Conservation (phyloP, 2,113 vertebrate genomes). For the Caretta caretta region DNA sequence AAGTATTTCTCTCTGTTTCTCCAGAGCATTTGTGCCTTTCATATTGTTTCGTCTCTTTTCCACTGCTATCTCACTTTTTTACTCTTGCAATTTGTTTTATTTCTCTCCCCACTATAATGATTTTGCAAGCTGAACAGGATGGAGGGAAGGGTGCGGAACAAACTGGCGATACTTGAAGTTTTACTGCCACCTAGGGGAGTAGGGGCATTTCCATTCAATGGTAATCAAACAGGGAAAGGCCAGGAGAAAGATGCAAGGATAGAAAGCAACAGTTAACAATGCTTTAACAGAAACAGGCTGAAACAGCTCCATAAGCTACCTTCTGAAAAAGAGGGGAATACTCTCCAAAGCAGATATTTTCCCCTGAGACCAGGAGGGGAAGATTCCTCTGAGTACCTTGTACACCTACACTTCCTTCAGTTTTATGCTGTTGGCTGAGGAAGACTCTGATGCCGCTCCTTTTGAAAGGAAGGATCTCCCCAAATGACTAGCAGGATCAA, state of each 20-base stretch:
- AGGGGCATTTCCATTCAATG: slow-evolving; percentile 55
- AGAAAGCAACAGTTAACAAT: fast-evolving
- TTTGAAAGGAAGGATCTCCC: not conserved
- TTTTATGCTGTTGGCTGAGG: not conserved
- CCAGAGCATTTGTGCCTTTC: not conserved
- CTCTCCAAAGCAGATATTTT: not conserved
- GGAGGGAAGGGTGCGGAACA: not conserved
- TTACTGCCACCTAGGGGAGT: slow-evolving; percentile 78
- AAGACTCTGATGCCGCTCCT: not conserved
- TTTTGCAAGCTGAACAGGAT: not conserved
- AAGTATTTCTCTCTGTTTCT: not conserved
- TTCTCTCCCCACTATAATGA: not conserved
- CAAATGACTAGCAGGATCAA: not conserved
- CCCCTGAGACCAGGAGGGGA: not conserved
- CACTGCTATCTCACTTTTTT: not conserved
- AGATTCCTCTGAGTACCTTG: not conserved
- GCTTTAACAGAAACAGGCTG: not conserved
- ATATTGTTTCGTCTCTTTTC: not conserved
- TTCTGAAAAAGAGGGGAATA: not conserved
- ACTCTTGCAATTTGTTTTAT: not conserved
- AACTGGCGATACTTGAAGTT: slow-evolving; percentile 37
- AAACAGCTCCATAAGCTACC: not conserved
- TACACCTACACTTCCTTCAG: not conserved
- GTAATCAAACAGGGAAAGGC: not conserved
- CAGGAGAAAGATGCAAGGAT: not conserved